Percentiles rank a stretch among this genome's conserved stretches.
Evolutionary conservation across 53 echinoderm and acorn worm species (phyloP).

Genomic region (Paelopatides confundens): DNA sequence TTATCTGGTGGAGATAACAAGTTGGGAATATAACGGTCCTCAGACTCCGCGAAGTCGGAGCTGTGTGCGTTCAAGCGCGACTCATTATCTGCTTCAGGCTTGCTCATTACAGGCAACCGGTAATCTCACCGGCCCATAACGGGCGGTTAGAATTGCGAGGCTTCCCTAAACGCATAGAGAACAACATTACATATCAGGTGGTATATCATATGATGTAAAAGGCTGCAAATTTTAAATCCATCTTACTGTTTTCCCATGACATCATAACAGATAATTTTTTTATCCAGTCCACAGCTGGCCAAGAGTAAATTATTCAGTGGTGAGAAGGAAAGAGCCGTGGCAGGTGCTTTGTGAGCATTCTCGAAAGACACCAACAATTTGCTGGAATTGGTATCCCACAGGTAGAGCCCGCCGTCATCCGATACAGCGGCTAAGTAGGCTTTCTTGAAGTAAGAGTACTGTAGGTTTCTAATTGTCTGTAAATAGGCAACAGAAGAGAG

Average conservation of each 20-base stretch:
- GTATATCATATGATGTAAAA: too few species aligned
- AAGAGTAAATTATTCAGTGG: slow-evolving; percentile 93
- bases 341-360: slow-evolving; percentile 87
- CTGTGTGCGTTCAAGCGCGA: too few species aligned
- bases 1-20: too few species aligned
- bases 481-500: not conserved
- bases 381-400: slow-evolving; percentile 93
- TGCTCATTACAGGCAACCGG: too few species aligned
- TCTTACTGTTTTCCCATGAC: slow-evolving; percentile 81
- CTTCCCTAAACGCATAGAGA: too few species aligned
- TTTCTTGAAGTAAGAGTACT: slow-evolving; percentile 95
- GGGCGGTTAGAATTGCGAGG: too few species aligned
- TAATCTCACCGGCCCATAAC: too few species aligned
- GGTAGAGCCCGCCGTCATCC: slow-evolving; percentile 85
- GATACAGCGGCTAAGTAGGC: slow-evolving; percentile 87
- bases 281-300: slow-evolving; percentile 86
- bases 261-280: slow-evolving; percentile 94
- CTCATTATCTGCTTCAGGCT: too few species aligned
- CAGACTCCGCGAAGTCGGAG: too few species aligned
- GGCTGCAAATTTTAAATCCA: not conserved
- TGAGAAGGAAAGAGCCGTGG: slow-evolving; percentile 87
- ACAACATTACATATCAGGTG: too few species aligned
- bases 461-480: slow-evolving; percentile 81
- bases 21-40: too few species aligned
- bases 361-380: slow-evolving; percentile 74